Conservation (phyloP, 2,113 vertebrate species). For the Anhinga anhinga region DNA sequence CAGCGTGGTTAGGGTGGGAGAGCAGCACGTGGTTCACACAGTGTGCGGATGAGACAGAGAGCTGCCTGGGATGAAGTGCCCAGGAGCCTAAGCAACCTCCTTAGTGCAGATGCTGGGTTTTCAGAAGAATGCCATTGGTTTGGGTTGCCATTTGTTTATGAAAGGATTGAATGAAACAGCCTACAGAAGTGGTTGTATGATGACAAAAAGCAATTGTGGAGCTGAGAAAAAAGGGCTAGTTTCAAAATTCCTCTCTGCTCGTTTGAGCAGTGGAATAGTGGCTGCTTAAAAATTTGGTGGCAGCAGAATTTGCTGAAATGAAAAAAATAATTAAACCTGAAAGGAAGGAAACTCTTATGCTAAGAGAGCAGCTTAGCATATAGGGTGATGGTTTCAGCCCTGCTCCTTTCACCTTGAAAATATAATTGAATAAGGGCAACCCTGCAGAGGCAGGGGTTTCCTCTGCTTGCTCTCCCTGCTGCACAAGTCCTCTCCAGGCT, state of each 20-base stretch:
- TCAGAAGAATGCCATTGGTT: neutral
- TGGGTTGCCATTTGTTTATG: neutral
- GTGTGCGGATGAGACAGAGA: neutral
- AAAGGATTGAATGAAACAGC: neutral
- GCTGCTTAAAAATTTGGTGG: neutral
- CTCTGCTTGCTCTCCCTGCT: neutral
- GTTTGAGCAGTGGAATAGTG: neutral
- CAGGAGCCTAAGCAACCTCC: neutral
- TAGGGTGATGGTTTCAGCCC: neutral
- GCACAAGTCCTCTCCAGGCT: neutral
- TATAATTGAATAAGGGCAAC: neutral
- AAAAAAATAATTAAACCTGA: neutral
- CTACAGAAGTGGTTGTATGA: neutral
- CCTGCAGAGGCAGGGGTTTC: neutral
- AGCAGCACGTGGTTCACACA: rapidly evolving
- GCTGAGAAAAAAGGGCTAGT: neutral
- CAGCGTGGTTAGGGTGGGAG: neutral
- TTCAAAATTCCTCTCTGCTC: neutral
- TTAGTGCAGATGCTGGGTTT: neutral
- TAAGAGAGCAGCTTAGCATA: neutral
- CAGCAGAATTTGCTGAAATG: neutral
- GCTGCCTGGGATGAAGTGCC: rapidly evolving
- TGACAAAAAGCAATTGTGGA: neutral
- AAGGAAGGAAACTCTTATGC: neutral
- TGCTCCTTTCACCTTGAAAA: neutral